A percentile compares a stretch with the other conserved stretches of the same genome.
phyloP scores from a whole-genome alignment of 2,888 invertebrate genomes.

The Trypoxylon attenuatum region DNA sequence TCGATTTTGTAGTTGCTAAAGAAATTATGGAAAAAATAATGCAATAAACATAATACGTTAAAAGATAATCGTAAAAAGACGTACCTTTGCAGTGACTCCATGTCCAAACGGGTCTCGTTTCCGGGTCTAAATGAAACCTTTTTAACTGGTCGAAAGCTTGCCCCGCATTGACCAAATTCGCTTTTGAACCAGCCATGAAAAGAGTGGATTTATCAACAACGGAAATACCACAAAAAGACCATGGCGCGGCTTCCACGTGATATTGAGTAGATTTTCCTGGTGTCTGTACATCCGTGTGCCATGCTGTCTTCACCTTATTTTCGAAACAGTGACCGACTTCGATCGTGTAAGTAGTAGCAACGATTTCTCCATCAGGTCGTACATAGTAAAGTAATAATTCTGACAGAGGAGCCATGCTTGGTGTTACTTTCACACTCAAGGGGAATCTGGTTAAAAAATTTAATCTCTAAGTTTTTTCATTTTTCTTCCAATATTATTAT shows the following conservation, averaged over 20 bases:
- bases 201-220: constrained; percentile 78
- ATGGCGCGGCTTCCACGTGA: constrained; percentile 75
- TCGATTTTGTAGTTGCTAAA: constrained; percentile 9
- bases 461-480: too few species aligned
- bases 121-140: constrained; percentile 66
- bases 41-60: neutral
- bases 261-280: constrained; percentile 76
- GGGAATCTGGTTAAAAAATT: constrained; percentile 69
- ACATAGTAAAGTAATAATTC: constrained; percentile 78
- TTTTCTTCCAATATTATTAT: too few species aligned
- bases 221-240: constrained; percentile 78
- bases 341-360: constrained; percentile 76
- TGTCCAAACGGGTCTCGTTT: constrained; percentile 59
- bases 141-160: constrained; percentile 65
- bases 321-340: constrained; percentile 77
- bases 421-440: constrained; percentile 75
- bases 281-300: constrained; percentile 74
- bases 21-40: neutral
- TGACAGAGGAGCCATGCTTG: constrained; percentile 75
- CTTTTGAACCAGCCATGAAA: constrained; percentile 68
- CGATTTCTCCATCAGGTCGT: constrained; percentile 76
- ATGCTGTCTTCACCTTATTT: constrained; percentile 76
- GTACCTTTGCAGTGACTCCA: constrained; percentile 68
- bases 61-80: constrained; percentile 17
- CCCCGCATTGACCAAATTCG: constrained; percentile 63